Percentiles rank a stretch among this genome's conserved stretches.
phyloP scores from a whole-genome alignment of 35 echinoderm and acorn worm genomes.

The Hemicentrotus pulcherrimus region DNA sequence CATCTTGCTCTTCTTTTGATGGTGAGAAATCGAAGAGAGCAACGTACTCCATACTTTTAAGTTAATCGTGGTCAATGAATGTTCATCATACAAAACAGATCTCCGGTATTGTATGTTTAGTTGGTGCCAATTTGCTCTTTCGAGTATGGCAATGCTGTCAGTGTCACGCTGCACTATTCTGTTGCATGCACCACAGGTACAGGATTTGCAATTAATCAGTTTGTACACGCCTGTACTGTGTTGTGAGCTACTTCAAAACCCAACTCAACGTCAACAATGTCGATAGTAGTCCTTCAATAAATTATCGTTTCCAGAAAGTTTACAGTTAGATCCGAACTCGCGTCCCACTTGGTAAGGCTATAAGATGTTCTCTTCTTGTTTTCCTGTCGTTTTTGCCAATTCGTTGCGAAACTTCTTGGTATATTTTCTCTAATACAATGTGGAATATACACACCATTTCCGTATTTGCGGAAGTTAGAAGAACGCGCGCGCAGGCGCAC shows the following conservation, averaged over 20 bases:
- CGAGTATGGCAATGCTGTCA: too few relatives aligned
- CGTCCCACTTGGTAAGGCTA: not conserved
- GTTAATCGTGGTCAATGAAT: not conserved
- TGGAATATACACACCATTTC: not conserved
- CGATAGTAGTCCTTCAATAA: not conserved
- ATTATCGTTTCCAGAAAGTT: not conserved
- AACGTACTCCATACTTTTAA: not conserved
- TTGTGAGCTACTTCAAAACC: not conserved
- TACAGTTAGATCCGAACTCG: not conserved
- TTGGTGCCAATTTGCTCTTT: not conserved
- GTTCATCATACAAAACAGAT: not conserved
- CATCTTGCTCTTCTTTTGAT: not conserved
- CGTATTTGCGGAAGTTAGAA: not conserved
- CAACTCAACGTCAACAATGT: not conserved
- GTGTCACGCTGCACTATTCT: not conserved
- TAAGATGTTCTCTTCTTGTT: not conserved
- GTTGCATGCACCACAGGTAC: not conserved
- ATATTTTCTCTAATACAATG: not conserved
- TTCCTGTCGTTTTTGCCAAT: not conserved
- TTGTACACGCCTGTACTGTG: not conserved
- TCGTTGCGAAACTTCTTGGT: slow-evolving; percentile 1
- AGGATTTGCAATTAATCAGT: not conserved
- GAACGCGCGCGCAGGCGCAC: not conserved
- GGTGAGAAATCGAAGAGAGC: not conserved
- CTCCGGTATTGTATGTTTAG: not conserved